A percentile compares a stretch with the other conserved stretches of the same genome.
These are phyloP conservation scores for Epinephelus malabaricus DNA, from an alignment of 2,797 vertebrate species.

Conservation along the genomic window DNA sequence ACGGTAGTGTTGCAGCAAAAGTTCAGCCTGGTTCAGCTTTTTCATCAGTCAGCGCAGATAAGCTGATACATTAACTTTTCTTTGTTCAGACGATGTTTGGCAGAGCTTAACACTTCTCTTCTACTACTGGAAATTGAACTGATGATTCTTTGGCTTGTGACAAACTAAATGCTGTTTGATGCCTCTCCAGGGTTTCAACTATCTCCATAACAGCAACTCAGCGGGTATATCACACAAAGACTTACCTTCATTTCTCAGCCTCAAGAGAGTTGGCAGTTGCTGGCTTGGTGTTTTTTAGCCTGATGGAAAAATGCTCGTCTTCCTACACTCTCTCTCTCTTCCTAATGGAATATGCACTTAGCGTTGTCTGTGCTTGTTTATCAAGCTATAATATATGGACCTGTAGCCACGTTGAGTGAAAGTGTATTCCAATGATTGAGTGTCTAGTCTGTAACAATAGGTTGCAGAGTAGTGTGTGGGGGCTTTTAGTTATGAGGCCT, in stretches of 20 bases:
- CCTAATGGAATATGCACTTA: conserved; percentile 21
- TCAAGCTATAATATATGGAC: conserved; percentile 19
- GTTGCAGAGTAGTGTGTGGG: conserved; percentile 39
- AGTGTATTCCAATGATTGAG: conserved; percentile 66
- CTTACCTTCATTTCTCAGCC: not conserved
- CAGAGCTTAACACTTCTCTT: not conserved
- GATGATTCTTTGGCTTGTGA: conserved; percentile 3
- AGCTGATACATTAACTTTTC: not conserved
- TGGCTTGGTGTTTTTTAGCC: not conserved
- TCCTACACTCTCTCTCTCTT: not conserved
- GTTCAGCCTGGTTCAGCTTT: not conserved
- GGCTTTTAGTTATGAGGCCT: conserved; percentile 57
- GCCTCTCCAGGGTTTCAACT: not conserved
- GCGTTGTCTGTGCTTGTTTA: not conserved
- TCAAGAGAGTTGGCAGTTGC: not conserved
- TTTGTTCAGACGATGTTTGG: not conserved
- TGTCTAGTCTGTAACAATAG: conserved; percentile 71
- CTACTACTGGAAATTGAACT: not conserved
- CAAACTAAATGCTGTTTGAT: conserved; percentile 6
- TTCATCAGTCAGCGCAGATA: not conserved
- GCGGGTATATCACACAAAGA: not conserved
- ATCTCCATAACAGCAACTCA: conserved; percentile 1
- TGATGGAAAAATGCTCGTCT: not conserved
- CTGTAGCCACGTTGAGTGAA: conserved; percentile 49
- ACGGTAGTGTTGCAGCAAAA: not conserved